Conservation (phyloP, 2,113 vertebrate genomes). For the Callaeas wilsoni region DNA sequence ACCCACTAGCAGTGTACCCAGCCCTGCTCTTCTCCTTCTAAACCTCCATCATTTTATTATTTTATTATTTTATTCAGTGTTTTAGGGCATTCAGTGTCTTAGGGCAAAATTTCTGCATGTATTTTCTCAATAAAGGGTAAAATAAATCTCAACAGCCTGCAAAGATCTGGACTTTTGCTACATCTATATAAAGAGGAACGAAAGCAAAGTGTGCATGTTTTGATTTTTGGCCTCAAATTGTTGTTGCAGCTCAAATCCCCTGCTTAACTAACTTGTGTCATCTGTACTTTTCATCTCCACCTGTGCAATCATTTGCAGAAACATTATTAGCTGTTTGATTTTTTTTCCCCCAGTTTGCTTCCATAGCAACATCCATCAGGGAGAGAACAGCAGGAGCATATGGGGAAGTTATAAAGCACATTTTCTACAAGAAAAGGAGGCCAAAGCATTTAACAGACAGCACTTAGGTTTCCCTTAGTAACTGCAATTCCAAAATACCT, state of each 20-base stretch:
- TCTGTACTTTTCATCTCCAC: conserved; percentile 50
- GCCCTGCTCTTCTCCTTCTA: not conserved
- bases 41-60: not conserved
- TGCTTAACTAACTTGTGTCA: conserved; percentile 46
- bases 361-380: conserved; percentile 68
- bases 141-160: not conserved
- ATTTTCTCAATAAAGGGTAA: not conserved
- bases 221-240: not conserved
- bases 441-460: conserved; percentile 51
- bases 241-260: not conserved
- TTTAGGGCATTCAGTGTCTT: not conserved
- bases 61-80: not conserved
- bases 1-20: not conserved
- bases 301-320: conserved; percentile 60
- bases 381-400: conserved; percentile 54
- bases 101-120: not conserved
- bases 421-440: conserved; percentile 59
- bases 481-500: conserved; percentile 42
- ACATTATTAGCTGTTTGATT: conserved; percentile 55
- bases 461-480: conserved; percentile 53
- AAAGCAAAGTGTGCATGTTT: not conserved
- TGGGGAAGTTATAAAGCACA: conserved; percentile 50
- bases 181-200: not conserved
- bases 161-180: not conserved
- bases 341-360: conserved; percentile 45